These are phyloP conservation scores for Diadophis punctatus DNA, from an alignment of 2,113 vertebrate genomes.

Conservation along the genomic window DNA sequence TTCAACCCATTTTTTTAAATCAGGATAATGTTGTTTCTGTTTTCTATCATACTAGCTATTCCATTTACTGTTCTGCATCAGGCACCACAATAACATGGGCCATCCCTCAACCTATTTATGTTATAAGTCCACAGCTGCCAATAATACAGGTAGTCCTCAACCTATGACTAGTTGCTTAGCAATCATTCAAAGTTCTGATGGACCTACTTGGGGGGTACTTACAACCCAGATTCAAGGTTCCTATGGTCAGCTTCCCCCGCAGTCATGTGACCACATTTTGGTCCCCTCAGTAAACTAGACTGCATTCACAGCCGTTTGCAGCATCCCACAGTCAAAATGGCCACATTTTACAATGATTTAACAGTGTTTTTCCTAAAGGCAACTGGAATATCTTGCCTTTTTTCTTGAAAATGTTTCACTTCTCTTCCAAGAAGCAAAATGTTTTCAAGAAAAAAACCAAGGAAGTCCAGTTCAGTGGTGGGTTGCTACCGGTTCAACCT, in stretches of 20 bases:
- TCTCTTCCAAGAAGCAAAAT: not conserved
- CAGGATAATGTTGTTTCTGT: not conserved
- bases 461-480: not conserved
- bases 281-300: not conserved
- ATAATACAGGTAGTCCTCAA: not conserved
- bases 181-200: not conserved
- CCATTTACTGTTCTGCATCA: not conserved
- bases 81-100: not conserved
- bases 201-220: not conserved
- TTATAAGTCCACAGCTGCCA: not conserved
- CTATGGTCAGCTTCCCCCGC: not conserved
- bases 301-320: not conserved
- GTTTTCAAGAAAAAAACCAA: not conserved
- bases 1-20: not conserved
- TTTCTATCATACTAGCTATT: not conserved
- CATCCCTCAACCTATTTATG: not conserved
- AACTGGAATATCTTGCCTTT: not conserved
- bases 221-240: not conserved
- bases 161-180: not conserved
- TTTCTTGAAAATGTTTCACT: not conserved
- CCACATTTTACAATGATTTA: not conserved
- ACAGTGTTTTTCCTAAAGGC: not conserved
- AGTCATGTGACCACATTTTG: not conserved
- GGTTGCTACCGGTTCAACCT: no score
- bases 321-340: not conserved